Evolutionary conservation across 2,888 invertebrate genomes (phyloP), one percentile per base, ranked within the genome.

Genomic region (Diplolepis rosae): DNA sequence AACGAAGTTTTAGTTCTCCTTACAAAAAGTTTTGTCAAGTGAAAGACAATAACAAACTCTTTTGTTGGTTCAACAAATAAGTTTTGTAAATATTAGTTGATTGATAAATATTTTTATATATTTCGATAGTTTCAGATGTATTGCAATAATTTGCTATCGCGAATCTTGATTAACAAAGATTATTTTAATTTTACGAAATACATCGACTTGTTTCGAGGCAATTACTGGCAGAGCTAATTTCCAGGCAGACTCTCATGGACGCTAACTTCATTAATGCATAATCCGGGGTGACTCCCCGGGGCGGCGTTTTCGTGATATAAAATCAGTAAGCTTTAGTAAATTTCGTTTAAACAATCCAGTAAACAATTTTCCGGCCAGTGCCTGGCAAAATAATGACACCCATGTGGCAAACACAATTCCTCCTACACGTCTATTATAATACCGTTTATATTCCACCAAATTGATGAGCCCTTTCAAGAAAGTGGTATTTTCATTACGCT

Each of bases 281-380:
- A 87, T 87, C 85, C 87, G 74, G 80, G 78, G 84, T 83, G 82
- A 77, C 79, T 86, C 87, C 87, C 84, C 80, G 80, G 86, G 85
- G 86, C 81, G 79, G 81, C 87, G 85, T 85, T 85, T 80, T 78
- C 80, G 86, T 85, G 85, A 88, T 88, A 87, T 87, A 88, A 88
- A 88, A 88, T 88, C 88, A 88, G 88, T 87, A 87, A 86, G 87
- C 87, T 88, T 88, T 88, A 87, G 85, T 87, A 87, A 88, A 88
- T 87, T 88, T 88, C 88, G 87, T 87, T 88, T 88, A 88, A 88
- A 88, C 88, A 88, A 88, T 88, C 86, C 85, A 85, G 87, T 87
- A 87, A 87, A 87, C 87, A 88, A 88, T 88, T 88, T 88, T 88
- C 88, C 88, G 87, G 83, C 83, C 83, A 82, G 83, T 86, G 85